phyloP scores from a whole-genome alignment of 2,797 vertebrate species.

The Chelon auratus region DNA sequence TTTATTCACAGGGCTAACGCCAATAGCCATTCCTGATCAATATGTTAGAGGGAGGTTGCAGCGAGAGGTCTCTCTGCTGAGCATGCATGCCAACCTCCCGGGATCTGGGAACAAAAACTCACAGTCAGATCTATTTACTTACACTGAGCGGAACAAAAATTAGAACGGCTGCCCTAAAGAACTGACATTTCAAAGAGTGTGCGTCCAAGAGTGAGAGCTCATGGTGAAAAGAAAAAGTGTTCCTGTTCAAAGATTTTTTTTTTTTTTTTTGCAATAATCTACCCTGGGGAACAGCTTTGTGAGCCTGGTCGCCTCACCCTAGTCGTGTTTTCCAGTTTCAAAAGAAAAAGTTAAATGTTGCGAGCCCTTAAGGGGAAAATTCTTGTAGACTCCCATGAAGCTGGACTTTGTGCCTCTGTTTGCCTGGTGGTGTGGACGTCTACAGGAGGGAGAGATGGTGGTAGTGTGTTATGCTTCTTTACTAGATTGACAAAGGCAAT shows the following conservation, averaged over 20 bases:
- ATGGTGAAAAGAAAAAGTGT: slow-evolving; percentile 56
- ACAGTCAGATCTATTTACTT: slow-evolving; percentile 81
- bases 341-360: slow-evolving; percentile 62
- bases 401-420: slow-evolving; percentile 73
- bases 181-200: slow-evolving; percentile 80
- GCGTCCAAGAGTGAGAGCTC: slow-evolving; percentile 62
- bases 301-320: slow-evolving; percentile 40
- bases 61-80: slow-evolving; percentile 76
- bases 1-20: slow-evolving; percentile 84
- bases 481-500: slow-evolving; percentile 8
- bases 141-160: slow-evolving; percentile 73
- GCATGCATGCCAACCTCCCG: slow-evolving; percentile 71
- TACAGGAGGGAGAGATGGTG: slow-evolving; percentile 22
- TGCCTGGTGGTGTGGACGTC: slow-evolving; percentile 49
- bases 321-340: slow-evolving; percentile 59
- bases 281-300: slow-evolving; percentile 73
- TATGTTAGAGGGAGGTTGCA: slow-evolving; percentile 79
- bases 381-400: slow-evolving; percentile 50
- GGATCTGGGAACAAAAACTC: slow-evolving; percentile 83
- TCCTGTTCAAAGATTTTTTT: slow-evolving; percentile 60
- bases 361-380: slow-evolving; percentile 55
- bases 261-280: slow-evolving; percentile 68
- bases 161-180: slow-evolving; percentile 70
- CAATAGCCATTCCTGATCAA: slow-evolving; percentile 83
- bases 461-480: slow-evolving; percentile 1